These are phyloP conservation scores for Tanytarsus gracilentus DNA, from an alignment of 2,888 invertebrate species.

Conservation along the genomic window DNA sequence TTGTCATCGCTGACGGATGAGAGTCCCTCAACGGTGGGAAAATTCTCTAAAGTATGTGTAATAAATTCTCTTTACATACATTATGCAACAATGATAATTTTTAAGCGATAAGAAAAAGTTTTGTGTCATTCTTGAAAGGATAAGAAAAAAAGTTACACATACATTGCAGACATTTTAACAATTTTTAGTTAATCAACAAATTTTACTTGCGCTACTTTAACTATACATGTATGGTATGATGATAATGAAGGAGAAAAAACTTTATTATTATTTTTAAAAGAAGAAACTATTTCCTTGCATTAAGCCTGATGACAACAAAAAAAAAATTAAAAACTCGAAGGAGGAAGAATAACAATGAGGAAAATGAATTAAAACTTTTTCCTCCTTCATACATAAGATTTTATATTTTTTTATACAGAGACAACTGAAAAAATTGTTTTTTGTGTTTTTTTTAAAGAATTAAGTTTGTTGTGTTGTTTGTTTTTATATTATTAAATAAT, in stretches of 20 bases:
- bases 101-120: slow-evolving; percentile 5
- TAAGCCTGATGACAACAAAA: slow-evolving; percentile 1
- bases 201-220: too few species aligned
- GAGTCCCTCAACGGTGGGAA: too few species aligned
- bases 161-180: slow-evolving; percentile 2
- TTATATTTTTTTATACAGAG: slow-evolving; percentile 17
- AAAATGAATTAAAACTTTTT: neutral
- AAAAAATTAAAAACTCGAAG: too few species aligned
- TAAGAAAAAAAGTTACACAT: neutral
- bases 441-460: slow-evolving; percentile 20
- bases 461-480: slow-evolving; percentile 29
- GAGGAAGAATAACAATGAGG: too few species aligned
- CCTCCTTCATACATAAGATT: neutral
- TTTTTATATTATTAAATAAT: slow-evolving; percentile 21
- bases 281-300: neutral
- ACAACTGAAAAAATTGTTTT: slow-evolving; percentile 9
- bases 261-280: neutral
- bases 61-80: too few species aligned
- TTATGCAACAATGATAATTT: too few species aligned
- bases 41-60: too few species aligned
- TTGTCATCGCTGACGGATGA: too few species aligned
- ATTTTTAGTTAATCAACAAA: too few species aligned
- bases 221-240: too few species aligned
- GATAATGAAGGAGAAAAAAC: too few species aligned
- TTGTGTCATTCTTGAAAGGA: neutral